These are phyloP conservation scores for Papilio protenor DNA, from an alignment of 2,888 invertebrate genomes.

Conservation along the genomic window DNA sequence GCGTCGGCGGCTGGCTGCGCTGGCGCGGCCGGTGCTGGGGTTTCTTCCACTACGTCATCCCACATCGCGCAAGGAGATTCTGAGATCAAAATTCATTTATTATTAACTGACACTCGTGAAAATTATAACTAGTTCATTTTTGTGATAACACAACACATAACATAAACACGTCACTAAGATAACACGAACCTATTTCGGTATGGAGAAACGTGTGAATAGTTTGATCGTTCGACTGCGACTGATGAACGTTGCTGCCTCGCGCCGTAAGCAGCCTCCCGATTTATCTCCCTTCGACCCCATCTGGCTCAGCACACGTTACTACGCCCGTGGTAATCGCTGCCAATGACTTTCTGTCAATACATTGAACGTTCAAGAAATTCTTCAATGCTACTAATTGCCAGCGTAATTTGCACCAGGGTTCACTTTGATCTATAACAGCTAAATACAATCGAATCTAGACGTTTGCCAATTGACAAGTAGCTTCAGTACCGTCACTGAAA, in stretches of 20 bases:
- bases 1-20: conserved; percentile 55
- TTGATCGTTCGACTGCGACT: conserved; percentile 79
- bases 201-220: conserved; percentile 77
- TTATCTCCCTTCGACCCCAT: conserved; percentile 80
- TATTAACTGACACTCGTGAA: conserved; percentile 41
- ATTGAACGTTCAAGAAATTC: conserved; percentile 72
- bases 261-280: conserved; percentile 75
- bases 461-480: conserved; percentile 49
- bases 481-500: conserved; percentile 24
- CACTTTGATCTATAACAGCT: conserved; percentile 51
- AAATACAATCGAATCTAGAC: conserved; percentile 46
- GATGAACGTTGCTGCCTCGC: conserved; percentile 63
- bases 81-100: conserved; percentile 68
- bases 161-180: conserved; percentile 47
- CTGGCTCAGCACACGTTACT: conserved; percentile 72
- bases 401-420: conserved; percentile 67
- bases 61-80: conserved; percentile 77
- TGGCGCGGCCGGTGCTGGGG: conserved; percentile 60
- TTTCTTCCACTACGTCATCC: conserved; percentile 85
- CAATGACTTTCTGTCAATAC: conserved; percentile 83
- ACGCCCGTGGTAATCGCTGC: conserved; percentile 64
- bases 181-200: conserved; percentile 73
- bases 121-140: conserved; percentile 41
- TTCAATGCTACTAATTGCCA: conserved; percentile 64
- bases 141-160: conserved; percentile 45